These are phyloP conservation scores for Sterna hirundo DNA, from an alignment of 2,113 vertebrate genomes.

Conservation along the genomic window DNA sequence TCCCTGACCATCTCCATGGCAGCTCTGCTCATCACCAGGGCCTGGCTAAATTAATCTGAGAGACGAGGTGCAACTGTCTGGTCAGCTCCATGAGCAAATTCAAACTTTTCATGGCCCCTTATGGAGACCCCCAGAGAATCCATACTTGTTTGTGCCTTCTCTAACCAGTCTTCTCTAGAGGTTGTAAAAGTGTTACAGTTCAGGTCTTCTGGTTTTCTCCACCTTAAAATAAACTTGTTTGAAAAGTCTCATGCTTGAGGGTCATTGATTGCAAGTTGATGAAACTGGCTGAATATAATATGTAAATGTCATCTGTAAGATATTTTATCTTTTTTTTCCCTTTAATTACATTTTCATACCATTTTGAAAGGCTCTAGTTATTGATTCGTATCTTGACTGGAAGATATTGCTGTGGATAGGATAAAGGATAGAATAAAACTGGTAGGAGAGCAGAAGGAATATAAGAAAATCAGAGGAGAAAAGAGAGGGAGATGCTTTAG, in stretches of 20 bases:
- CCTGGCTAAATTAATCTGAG: neutral
- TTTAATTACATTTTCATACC: neutral
- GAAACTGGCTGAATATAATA: neutral
- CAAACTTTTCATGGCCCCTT: neutral
- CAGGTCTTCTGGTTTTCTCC: neutral
- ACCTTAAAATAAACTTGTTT: neutral
- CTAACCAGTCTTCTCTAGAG: neutral
- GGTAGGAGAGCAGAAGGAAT: neutral
- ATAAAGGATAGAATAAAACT: neutral
- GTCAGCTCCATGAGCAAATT: neutral
- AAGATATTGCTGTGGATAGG: neutral
- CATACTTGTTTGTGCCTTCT: neutral
- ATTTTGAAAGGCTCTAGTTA: neutral
- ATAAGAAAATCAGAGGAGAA: neutral
- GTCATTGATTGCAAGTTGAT: neutral
- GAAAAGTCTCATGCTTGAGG: neutral
- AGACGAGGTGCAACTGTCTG: neutral
- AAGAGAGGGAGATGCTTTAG: neutral
- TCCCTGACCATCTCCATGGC: fast-evolving
- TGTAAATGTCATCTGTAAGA: neutral
- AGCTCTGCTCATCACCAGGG: neutral
- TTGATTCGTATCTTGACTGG: neutral
- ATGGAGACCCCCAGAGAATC: neutral
- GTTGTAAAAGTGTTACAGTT: neutral
- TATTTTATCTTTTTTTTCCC: neutral